These are phyloP conservation scores for Setophaga petechia DNA, from an alignment of 2,113 vertebrate genomes.

Conservation along the genomic window DNA sequence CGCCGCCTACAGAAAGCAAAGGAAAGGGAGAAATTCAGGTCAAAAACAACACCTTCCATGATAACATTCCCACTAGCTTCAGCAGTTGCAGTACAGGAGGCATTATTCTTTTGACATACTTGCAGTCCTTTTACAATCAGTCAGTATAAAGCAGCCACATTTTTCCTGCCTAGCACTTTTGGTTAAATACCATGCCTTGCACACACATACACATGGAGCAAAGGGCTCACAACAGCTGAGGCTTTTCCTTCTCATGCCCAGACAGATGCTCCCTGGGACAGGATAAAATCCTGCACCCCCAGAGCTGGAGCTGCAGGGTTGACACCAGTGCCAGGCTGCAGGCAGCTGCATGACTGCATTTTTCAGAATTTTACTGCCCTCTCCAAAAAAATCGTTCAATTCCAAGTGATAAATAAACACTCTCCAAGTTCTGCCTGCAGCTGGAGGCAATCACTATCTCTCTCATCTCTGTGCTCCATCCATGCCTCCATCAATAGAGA, in stretches of 20 bases:
- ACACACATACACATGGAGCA: background rate
- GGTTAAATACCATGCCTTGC: background rate
- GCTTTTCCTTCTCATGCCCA: background rate
- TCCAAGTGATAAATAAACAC: conserved; percentile 60
- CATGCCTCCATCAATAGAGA: conserved; percentile 54
- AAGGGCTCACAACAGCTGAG: background rate
- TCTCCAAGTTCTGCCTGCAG: conserved; percentile 28
- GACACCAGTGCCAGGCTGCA: background rate
- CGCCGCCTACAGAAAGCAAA: background rate
- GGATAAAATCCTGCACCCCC: background rate
- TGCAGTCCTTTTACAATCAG: background rate
- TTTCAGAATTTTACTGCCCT: conserved; percentile 17
- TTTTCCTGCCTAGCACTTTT: background rate
- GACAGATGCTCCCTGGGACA: background rate
- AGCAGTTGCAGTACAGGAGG: background rate
- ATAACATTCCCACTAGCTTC: background rate
- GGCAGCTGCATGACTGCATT: background rate
- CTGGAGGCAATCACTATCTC: conserved; percentile 23
- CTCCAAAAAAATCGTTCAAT: conserved; percentile 11
- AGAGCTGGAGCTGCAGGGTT: background rate
- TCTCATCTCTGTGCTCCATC: conserved; percentile 37
- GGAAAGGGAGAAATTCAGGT: background rate
- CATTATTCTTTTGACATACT: background rate
- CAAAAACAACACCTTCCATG: background rate
- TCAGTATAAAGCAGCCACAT: background rate